Conservation (phyloP, 2,113 vertebrate genomes). For the Mesitornis unicolor region DNA sequence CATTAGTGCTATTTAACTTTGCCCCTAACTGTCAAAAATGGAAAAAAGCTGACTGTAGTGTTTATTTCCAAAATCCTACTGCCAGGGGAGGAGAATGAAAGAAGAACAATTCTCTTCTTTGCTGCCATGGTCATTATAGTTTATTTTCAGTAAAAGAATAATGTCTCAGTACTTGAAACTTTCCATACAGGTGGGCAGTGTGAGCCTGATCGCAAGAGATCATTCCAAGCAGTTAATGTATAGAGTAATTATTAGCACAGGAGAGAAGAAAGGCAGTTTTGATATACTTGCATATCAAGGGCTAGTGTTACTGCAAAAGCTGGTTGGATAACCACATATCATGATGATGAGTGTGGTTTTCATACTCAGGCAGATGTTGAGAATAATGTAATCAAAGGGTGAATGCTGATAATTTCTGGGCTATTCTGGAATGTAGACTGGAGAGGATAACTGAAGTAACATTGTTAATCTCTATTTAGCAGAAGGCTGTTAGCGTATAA, state of each 20-base stretch:
- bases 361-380: neutral
- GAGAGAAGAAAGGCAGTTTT: neutral
- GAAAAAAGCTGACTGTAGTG: conserved; percentile 16
- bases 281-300: neutral
- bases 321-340: neutral
- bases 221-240: neutral
- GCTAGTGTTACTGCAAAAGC: neutral
- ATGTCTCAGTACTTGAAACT: neutral
- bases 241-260: neutral
- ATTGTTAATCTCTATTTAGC: neutral
- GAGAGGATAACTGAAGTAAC: neutral
- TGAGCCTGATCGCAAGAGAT: neutral
- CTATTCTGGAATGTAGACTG: neutral
- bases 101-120: conserved; percentile 1
- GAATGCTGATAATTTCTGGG: neutral
- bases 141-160: conserved; percentile 14
- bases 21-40: conserved; percentile 18
- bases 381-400: neutral
- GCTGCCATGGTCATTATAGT: neutral
- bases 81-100: conserved; percentile 12
- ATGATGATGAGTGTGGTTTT: neutral
- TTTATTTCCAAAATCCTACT: conserved; percentile 62
- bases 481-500: neutral
- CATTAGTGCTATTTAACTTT: conserved; percentile 72
- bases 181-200: neutral